Evolutionary conservation across 2,797 vertebrate genomes (phyloP), one percentile per base, ranked within the genome.

Genomic region (Crocodylus rhombifer): DNA sequence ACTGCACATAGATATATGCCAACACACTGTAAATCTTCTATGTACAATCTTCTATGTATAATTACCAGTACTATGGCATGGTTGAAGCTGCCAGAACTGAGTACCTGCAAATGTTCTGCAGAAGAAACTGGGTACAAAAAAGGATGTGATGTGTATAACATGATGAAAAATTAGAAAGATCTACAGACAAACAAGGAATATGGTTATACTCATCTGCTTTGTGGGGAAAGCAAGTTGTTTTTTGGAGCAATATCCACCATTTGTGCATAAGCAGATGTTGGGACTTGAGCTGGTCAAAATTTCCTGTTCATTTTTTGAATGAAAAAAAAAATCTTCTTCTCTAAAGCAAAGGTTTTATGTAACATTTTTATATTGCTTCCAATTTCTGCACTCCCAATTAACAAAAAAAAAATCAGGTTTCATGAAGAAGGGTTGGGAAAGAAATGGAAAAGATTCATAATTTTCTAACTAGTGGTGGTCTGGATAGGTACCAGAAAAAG

Each of bases 91-190:
- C 17, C 76, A 61, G 30, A 89, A 96, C 89, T 81, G 82, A 81
- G 91, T 87, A 92, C 92, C 87, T 93, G 90, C 77, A 87, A 80
- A 60, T 15, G 74, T 89, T 89, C 79, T 86, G 74, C 33, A 86
- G 90, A 90, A 26, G 61, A 63, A 77, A 89, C 0, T 1, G 69
- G 82, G 69, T 81, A 82, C 10, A 0, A 0, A 36, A 79, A 82
- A 88, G 79, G 42, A 92, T 71, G 36, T 9, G 73, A 76, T 81
- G 23, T 65, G n/a, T n/a, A 88, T 92, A 93, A 82, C 57, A 78
- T 20, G 23, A 77, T 82, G 82, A 89, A 89, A 94, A 92, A 77
- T 80, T 81, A 42, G 42, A 33, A 87, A 64, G 18, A 95, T 62
- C 62, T 84, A 84, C 0, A 0, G 67, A 73, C 36, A 82, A 84